phyloP scores from a whole-genome alignment of 2,113 vertebrate species.

The Sebastes schlegelii region DNA sequence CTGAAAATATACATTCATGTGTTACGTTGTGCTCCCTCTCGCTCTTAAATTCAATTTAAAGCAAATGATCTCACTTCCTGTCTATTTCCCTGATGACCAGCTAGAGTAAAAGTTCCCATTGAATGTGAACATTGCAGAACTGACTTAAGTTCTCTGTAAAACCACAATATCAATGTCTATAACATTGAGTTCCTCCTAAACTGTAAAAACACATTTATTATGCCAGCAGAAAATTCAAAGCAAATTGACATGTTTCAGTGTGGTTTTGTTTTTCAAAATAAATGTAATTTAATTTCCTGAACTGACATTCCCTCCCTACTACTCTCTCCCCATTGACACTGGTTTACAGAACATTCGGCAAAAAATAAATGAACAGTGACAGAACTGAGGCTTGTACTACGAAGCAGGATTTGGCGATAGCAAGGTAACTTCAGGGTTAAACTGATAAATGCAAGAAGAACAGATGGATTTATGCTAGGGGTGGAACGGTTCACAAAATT shows the following conservation, averaged over 20 bases:
- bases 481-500: too few relatives aligned
- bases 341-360: not conserved
- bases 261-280: not conserved
- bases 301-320: not conserved
- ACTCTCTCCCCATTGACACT: not conserved
- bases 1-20: not conserved
- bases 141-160: not conserved
- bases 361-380: not conserved
- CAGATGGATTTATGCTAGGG: too few relatives aligned
- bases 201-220: not conserved
- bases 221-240: not conserved
- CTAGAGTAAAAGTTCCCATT: not conserved
- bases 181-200: not conserved
- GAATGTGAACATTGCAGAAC: not conserved
- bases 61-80: conserved; percentile 33
- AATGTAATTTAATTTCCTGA: not conserved
- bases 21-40: not conserved
- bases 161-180: not conserved
- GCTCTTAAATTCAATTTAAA: conserved; percentile 24
- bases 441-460: too few relatives aligned
- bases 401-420: too few relatives aligned
- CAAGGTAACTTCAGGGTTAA: too few relatives aligned
- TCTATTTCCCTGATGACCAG: conserved; percentile 25
- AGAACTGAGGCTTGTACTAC: not conserved
- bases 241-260: not conserved